phyloP scores from a whole-genome alignment of 2,797 vertebrate species.

The Craterocephalus amniculus region DNA sequence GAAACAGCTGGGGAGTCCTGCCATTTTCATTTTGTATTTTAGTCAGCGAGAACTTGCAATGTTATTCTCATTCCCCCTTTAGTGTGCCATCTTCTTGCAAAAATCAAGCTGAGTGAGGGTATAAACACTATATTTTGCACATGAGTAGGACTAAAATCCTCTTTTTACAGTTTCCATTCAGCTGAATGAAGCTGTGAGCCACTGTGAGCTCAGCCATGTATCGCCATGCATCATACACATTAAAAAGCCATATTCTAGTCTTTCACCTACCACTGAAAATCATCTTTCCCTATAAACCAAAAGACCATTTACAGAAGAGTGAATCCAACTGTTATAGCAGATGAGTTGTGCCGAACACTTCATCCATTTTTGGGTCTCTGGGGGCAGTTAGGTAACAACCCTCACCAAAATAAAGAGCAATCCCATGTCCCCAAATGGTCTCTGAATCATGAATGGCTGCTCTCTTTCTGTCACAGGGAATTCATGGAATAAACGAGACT shows the following conservation, averaged over 20 bases:
- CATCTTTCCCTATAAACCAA: background rate
- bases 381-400: slow-evolving; percentile 35
- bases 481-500: slow-evolving; percentile 68
- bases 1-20: too few species aligned
- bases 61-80: background rate
- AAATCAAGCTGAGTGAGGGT: background rate
- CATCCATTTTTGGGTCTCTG: slow-evolving; percentile 42
- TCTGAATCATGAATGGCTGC: slow-evolving; percentile 78
- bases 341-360: slow-evolving; percentile 24
- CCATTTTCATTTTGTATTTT: too few species aligned
- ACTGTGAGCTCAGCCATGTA: too few species aligned
- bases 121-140: background rate
- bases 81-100: background rate
- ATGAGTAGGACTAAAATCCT: background rate
- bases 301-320: background rate
- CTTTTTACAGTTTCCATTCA: background rate
- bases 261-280: background rate
- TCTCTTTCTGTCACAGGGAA: slow-evolving; percentile 73
- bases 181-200: background rate
- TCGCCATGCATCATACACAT: too few species aligned
- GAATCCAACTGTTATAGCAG: background rate
- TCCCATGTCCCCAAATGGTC: slow-evolving; percentile 66
- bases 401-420: slow-evolving; percentile 54
- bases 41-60: too few species aligned
- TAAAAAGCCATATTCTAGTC: background rate